Evolutionary conservation across 2,113 vertebrate genomes (phyloP).

Genomic region (Thomomys bottae): DNA sequence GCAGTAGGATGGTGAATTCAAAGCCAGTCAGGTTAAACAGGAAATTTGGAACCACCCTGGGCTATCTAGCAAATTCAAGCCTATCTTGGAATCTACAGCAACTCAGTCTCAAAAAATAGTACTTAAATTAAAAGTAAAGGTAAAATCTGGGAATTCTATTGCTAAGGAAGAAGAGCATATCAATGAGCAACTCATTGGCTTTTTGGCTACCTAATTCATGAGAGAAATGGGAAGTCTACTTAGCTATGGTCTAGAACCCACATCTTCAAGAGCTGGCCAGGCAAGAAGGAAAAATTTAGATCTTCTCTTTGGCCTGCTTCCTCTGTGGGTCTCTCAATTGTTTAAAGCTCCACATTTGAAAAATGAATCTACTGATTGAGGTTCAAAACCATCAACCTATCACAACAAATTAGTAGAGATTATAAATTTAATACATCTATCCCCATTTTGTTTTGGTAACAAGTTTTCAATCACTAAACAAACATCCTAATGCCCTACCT

Average conservation of each 20-base stretch:
- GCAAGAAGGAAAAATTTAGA: background rate
- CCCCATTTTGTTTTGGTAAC: background rate
- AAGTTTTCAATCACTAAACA: background rate
- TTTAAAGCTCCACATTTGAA: background rate
- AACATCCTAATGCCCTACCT: background rate
- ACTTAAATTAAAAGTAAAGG: no score
- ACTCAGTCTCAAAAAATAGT: no score
- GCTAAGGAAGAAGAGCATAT: background rate
- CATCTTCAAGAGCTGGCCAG: background rate
- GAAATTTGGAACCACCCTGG: no score
- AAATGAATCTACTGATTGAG: constrained; percentile 13
- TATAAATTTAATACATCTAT: background rate
- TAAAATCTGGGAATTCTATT: background rate
- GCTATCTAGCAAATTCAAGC: no score
- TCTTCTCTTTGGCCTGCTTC: background rate
- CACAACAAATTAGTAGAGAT: background rate
- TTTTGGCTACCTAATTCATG: background rate
- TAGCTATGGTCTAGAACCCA: background rate
- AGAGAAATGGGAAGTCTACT: background rate
- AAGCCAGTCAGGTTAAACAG: no score
- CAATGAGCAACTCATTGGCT: background rate
- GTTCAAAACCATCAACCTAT: background rate
- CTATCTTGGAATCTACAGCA: no score
- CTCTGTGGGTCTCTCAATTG: background rate
- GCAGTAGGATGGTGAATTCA: no score